Conservation (phyloP, 2,113 vertebrate genomes). For the Lanius ludovicianus region DNA sequence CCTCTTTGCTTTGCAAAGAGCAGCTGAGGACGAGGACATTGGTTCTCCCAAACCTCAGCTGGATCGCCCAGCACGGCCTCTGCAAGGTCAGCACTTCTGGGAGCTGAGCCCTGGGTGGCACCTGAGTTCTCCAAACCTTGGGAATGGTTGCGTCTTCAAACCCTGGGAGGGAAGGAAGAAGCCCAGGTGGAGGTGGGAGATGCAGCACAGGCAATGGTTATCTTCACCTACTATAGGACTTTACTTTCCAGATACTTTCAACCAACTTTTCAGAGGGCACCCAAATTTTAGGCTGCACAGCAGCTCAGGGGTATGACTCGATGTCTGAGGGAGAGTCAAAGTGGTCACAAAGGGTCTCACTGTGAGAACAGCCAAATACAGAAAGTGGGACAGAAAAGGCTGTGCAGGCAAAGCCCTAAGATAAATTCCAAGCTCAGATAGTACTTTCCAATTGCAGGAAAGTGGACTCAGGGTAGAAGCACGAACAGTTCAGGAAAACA, state of each 20-base stretch:
- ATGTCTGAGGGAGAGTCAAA: not conserved
- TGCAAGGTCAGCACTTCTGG: not conserved
- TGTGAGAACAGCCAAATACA: not conserved
- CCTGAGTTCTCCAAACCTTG: conserved; percentile 8
- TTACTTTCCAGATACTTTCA: conserved; percentile 4
- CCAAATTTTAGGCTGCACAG: not conserved
- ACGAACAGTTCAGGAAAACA: not conserved
- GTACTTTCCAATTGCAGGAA: not conserved
- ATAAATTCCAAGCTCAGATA: not conserved
- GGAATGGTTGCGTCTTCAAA: not conserved
- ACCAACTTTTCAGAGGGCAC: not conserved
- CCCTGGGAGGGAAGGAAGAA: not conserved
- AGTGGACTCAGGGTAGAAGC: not conserved
- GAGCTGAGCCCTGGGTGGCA: conserved; percentile 31
- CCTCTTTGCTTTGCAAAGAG: not conserved
- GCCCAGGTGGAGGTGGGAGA: not conserved
- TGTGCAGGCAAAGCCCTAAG: not conserved
- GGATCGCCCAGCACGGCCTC: not conserved
- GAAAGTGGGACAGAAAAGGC: not conserved
- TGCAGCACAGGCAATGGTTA: not conserved
- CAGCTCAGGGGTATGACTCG: not conserved
- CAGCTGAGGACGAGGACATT: not conserved
- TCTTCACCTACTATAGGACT: not conserved
- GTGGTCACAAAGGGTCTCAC: not conserved
- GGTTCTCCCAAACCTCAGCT: conserved; percentile 19